Percentiles rank a stretch among this genome's conserved stretches.
These are phyloP conservation scores for Oxyruncus cristatus DNA, from an alignment of 2,113 vertebrate species.

Conservation along the genomic window DNA sequence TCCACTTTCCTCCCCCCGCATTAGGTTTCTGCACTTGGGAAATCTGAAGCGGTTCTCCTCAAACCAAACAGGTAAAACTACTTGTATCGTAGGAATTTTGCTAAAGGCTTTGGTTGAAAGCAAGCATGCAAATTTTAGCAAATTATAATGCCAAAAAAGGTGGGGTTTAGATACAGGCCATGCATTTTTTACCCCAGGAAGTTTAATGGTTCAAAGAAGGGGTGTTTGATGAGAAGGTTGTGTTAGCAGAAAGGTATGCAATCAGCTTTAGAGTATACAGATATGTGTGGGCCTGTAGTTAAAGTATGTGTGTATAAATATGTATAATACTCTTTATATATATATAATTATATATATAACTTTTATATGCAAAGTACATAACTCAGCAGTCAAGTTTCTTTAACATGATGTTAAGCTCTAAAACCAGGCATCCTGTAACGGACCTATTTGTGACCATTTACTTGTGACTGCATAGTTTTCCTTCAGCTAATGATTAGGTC, in stretches of 20 bases:
- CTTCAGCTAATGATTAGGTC: not conserved
- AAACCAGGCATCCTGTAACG: not conserved
- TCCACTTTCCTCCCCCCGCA: accelerated
- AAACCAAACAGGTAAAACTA: conserved; percentile 38
- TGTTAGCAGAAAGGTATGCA: not conserved
- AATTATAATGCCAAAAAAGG: not conserved
- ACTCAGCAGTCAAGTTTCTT: not conserved
- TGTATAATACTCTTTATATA: not conserved
- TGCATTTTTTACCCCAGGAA: not conserved
- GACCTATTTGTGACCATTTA: not conserved
- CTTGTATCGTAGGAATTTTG: not conserved
- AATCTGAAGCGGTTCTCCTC: not conserved
- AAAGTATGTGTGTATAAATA: not conserved
- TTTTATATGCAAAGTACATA: not conserved
- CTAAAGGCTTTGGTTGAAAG: not conserved
- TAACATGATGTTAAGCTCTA: not conserved
- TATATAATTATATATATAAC: not conserved
- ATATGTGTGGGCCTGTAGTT: not conserved
- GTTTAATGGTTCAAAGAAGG: not conserved
- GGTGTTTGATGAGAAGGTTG: not conserved
- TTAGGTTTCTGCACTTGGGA: not conserved
- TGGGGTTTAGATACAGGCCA: not conserved
- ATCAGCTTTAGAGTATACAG: not conserved
- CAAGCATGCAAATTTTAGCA: not conserved
- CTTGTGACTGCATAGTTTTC: not conserved